Conservation (phyloP, 2,113 vertebrate genomes). For the Hymenochirus boettgeri region DNA sequence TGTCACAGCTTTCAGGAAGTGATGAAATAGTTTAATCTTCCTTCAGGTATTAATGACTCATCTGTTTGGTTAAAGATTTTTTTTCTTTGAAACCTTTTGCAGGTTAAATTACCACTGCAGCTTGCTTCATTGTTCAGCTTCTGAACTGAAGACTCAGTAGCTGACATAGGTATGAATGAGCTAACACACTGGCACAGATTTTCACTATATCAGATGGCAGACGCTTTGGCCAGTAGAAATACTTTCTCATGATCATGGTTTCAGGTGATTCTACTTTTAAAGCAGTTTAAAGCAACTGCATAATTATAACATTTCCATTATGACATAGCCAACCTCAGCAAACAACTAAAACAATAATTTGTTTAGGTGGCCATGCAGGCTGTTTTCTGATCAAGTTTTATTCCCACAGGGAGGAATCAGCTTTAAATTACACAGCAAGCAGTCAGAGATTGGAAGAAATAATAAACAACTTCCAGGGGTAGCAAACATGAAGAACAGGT, state of each 20-base stretch:
- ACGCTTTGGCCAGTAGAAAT: conserved; percentile 42
- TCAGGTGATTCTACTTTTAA: conserved; percentile 57
- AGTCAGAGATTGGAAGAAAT: conserved; percentile 58
- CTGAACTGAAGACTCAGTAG: conserved; percentile 34
- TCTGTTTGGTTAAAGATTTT: conserved; percentile 41
- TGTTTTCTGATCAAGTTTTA: conserved; percentile 65
- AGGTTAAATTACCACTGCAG: conserved; percentile 38
- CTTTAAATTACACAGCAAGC: conserved; percentile 66
- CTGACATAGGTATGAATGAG: conserved; percentile 43
- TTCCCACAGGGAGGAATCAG: conserved; percentile 63
- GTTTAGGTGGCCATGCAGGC: conserved; percentile 61
- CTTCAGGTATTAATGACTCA: conserved; percentile 48
- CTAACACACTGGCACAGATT: not conserved
- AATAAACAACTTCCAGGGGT: conserved; percentile 52
- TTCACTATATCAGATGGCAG: conserved; percentile 28
- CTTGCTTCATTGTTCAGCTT: conserved; percentile 48
- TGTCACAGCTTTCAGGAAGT: conserved; percentile 49
- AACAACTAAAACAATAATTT: conserved; percentile 64
- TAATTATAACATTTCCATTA: conserved; percentile 69
- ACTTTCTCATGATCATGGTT: conserved; percentile 47
- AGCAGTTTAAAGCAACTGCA: conserved; percentile 56
- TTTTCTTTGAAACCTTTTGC: conserved; percentile 25
- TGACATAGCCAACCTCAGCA: conserved; percentile 61
- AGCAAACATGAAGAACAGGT: conserved; percentile 43
- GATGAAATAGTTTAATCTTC: conserved; percentile 53